A percentile compares a stretch with the other conserved stretches of the same genome.
These are phyloP conservation scores for Egretta garzetta DNA, from an alignment of 2,113 vertebrate species.

Conservation along the genomic window DNA sequence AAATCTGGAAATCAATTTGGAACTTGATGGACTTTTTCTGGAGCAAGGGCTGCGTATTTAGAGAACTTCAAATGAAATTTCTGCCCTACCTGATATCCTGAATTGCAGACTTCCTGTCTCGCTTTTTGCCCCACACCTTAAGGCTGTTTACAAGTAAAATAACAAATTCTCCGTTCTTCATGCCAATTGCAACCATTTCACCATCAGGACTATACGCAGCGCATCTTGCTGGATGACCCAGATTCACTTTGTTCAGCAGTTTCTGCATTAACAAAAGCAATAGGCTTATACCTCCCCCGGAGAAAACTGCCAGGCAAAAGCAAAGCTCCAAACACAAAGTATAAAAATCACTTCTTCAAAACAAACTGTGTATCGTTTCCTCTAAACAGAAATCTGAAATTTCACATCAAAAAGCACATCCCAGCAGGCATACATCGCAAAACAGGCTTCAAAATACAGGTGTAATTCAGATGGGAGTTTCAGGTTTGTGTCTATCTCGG, in stretches of 20 bases:
- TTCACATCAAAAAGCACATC: neutral
- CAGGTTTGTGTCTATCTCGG: neutral
- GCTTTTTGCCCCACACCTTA: slow-evolving; percentile 94
- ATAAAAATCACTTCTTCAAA: neutral
- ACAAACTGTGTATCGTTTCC: neutral
- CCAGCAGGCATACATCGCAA: neutral
- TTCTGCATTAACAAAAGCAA: slow-evolving; percentile 78
- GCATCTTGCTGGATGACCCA: slow-evolving; percentile 90
- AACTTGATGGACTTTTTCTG: fast-evolving
- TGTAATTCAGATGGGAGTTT: neutral
- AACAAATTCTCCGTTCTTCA: slow-evolving; percentile 96
- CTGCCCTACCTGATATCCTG: slow-evolving; percentile 88
- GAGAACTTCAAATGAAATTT: neutral
- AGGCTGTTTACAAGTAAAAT: slow-evolving; percentile 91
- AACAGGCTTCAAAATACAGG: neutral
- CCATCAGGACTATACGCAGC: slow-evolving; percentile 90
- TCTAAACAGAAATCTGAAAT: neutral
- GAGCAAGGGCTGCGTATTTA: neutral
- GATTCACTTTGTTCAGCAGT: slow-evolving; percentile 92
- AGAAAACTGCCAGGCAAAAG: neutral
- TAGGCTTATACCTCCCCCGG: neutral
- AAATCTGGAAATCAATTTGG: neutral
- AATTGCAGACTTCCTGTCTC: slow-evolving; percentile 92
- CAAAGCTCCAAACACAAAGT: neutral
- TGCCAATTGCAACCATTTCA: slow-evolving; percentile 94